Percentiles rank a stretch among this genome's conserved stretches.
Conservation (phyloP, 2,888 invertebrate genomes). For the Hesperia comma region DNA sequence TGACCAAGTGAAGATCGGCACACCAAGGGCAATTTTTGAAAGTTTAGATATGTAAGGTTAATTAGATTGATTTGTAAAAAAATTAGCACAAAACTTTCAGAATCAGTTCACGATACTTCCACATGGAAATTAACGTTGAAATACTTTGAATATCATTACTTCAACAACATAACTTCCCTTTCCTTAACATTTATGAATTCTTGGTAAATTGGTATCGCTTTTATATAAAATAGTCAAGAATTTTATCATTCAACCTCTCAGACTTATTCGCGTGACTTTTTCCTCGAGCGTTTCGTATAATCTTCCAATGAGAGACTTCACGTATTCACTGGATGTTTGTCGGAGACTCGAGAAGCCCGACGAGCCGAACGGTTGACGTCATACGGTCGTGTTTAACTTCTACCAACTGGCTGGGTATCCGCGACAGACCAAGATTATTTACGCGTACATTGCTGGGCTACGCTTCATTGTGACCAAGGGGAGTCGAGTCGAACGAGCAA, state of each 20-base stretch:
- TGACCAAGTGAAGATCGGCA: too few species aligned
- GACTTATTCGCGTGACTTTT: conserved; percentile 51
- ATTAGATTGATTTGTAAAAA: too few species aligned
- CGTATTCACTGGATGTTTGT: conserved; percentile 71
- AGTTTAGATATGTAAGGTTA: too few species aligned
- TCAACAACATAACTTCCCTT: not conserved
- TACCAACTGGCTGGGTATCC: conserved; percentile 53
- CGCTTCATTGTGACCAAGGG: conserved; percentile 40
- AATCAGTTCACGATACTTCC: too few species aligned
- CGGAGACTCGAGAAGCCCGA: conserved; percentile 78
- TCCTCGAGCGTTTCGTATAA: conserved; percentile 64
- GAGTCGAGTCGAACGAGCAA: conserved; percentile 52
- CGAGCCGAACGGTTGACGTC: conserved; percentile 83
- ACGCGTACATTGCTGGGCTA: conserved; percentile 59
- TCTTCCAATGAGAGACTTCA: conserved; percentile 73
- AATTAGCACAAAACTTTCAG: too few species aligned
- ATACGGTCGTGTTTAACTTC: conserved; percentile 73
- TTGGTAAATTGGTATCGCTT: not conserved
- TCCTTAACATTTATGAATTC: not conserved
- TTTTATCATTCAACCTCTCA: conserved; percentile 38
- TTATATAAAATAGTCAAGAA: conserved; percentile 16
- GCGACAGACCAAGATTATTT: conserved; percentile 40
- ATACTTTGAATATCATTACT: too few species aligned
- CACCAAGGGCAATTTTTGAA: too few species aligned
- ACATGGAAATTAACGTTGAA: too few species aligned